phyloP scores from a whole-genome alignment of 2,888 invertebrate species.

The Harpagoxenus sublaevis region DNA sequence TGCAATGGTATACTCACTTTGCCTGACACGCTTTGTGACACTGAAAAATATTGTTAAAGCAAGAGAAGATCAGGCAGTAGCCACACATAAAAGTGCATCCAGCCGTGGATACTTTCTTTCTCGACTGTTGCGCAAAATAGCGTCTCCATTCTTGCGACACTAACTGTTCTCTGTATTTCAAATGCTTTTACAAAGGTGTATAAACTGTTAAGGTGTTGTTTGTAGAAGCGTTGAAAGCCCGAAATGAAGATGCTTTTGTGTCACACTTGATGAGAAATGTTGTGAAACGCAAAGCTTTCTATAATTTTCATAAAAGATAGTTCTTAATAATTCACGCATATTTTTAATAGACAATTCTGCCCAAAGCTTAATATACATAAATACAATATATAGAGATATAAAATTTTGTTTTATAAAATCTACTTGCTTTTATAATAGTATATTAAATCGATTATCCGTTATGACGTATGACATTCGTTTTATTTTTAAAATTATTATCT shows the following conservation, averaged over 20 bases:
- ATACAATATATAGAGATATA: background rate
- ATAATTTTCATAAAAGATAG: background rate
- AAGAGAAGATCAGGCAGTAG: slow-evolving; percentile 36
- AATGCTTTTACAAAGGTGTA: slow-evolving; percentile 26
- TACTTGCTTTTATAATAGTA: background rate
- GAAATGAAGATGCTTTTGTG: slow-evolving; percentile 9
- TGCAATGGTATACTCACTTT: slow-evolving; percentile 1
- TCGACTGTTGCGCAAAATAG: slow-evolving; percentile 46
- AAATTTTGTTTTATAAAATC: background rate
- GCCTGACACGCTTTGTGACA: slow-evolving; percentile 40
- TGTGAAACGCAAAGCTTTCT: background rate
- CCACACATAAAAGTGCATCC: slow-evolving; percentile 34
- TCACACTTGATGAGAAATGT: background rate
- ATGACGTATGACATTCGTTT: background rate
- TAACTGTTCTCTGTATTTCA: slow-evolving; percentile 43
- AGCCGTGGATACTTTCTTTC: slow-evolving; percentile 30
- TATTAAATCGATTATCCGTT: background rate
- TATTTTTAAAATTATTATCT: background rate
- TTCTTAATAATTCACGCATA: background rate
- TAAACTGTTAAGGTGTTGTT: slow-evolving; percentile 34
- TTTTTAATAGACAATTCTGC: background rate
- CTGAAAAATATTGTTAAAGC: slow-evolving; percentile 41
- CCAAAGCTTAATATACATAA: background rate
- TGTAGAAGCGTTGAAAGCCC: slow-evolving; percentile 25
- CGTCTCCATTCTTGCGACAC: slow-evolving; percentile 33